Percentiles rank a stretch among this genome's conserved stretches.
phyloP scores from a whole-genome alignment of 2,797 vertebrate genomes.

The Mus spretus region DNA sequence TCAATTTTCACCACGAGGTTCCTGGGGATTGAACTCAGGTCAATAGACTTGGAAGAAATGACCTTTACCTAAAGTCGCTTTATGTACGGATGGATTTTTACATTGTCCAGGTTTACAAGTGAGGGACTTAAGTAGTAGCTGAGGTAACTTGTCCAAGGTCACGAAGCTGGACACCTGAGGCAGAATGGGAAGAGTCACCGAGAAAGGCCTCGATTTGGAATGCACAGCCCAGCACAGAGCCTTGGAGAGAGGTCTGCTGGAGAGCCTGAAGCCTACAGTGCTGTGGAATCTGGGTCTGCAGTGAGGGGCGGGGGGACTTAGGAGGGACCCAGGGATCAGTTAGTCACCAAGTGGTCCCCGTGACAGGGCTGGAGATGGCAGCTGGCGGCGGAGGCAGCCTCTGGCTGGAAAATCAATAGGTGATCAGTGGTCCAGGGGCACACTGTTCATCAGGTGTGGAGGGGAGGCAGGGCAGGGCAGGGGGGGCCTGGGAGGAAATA shows the following conservation, averaged over 20 bases:
- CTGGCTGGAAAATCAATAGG: constrained; percentile 96
- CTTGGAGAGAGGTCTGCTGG: not conserved
- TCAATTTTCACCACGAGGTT: not conserved
- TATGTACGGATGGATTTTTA: not conserved
- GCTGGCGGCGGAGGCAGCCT: constrained; percentile 88
- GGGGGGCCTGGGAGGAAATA: constrained; percentile 96
- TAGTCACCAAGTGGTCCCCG: constrained; percentile 94
- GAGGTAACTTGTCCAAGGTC: not conserved
- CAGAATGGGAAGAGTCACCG: not conserved
- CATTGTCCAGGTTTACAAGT: not conserved
- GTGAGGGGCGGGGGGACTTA: not conserved
- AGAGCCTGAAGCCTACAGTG: not conserved
- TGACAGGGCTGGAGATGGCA: constrained; percentile 93
- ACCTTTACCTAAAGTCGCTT: not conserved
- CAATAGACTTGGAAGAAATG: not conserved
- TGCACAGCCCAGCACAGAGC: not conserved
- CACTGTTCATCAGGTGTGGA: constrained; percentile 98
- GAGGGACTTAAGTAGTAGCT: not conserved
- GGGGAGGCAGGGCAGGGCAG: constrained; percentile 94
- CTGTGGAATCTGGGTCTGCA: not conserved
- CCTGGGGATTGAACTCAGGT: not conserved
- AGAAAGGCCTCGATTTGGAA: not conserved
- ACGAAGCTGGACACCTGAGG: not conserved
- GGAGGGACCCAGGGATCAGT: constrained; percentile 89
- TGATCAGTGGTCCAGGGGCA: constrained; percentile 98